These are phyloP conservation scores for Steinernema khuongi DNA, from an alignment of 1,140 invertebrate genomes.

Conservation along the genomic window DNA sequence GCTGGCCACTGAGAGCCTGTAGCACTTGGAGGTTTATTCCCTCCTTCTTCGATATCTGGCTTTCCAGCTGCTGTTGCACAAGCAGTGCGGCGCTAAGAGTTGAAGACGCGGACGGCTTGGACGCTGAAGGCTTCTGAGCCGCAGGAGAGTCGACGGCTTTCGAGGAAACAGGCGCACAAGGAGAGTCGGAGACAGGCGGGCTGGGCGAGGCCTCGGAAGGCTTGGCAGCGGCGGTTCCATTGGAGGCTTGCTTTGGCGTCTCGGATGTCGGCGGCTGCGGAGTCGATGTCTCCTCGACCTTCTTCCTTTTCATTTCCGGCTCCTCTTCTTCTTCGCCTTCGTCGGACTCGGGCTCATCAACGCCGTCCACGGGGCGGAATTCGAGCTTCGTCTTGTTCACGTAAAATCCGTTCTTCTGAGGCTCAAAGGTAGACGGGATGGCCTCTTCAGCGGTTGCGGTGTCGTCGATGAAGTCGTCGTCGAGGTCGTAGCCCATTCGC, in stretches of 20 bases:
- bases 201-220: constrained; percentile 1
- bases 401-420: constrained; percentile 38
- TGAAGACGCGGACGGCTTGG: no score
- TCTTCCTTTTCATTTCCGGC: constrained; percentile 22
- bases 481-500: constrained; percentile 44
- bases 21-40: no score
- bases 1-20: no score
- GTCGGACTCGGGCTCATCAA: neutral
- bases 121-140: no score
- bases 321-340: constrained; percentile 28
- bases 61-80: neutral
- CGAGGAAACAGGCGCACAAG: neutral
- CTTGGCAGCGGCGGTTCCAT: constrained; percentile 2
- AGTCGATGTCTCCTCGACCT: neutral
- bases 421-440: constrained; percentile 48
- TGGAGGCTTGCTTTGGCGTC: constrained; percentile 3
- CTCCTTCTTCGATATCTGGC: no score
- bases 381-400: constrained; percentile 42
- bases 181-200: neutral
- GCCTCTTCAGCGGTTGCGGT: constrained; percentile 45
- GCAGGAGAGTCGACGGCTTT: constrained; percentile 20
- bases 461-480: constrained; percentile 47
- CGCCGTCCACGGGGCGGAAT: constrained; percentile 17
- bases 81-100: no score
- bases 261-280: neutral